These are phyloP conservation scores for Hydropsyche tenuis DNA, from an alignment of 1,140 invertebrate genomes.

Conservation along the genomic window DNA sequence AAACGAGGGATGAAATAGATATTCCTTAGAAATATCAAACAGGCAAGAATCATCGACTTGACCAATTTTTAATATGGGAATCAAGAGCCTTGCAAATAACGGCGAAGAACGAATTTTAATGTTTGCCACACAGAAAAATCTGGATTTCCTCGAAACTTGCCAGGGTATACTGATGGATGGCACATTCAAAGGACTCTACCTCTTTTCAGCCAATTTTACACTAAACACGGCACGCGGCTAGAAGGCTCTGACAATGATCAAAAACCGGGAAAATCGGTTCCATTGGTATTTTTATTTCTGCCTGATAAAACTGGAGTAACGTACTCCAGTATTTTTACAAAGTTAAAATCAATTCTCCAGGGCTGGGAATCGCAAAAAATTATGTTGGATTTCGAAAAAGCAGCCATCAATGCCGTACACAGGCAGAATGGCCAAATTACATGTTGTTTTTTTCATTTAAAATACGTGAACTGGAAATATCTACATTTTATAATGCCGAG, in stretches of 20 bases:
- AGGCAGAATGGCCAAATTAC: neutral
- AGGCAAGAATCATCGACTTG: no score
- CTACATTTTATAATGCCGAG: no score
- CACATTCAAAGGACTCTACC: neutral
- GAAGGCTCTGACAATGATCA: neutral
- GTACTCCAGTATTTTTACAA: neutral
- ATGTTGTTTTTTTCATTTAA: neutral
- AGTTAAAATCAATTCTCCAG: neutral
- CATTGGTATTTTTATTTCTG: neutral
- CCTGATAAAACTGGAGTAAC: neutral
- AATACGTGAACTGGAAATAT: no score
- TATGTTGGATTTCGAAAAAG: neutral
- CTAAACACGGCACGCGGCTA: neutral
- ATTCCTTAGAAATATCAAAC: no score
- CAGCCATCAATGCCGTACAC: neutral
- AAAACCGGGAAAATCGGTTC: neutral
- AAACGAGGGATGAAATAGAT: no score
- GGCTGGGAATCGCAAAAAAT: neutral
- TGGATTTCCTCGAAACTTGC: neutral
- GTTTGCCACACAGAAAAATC: neutral
- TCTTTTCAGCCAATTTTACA: neutral
- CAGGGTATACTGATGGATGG: neutral
- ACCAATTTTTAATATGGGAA: no score
- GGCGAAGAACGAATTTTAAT: no score
- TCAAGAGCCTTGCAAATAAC: no score